Evolutionary conservation across 2,797 vertebrate genomes (phyloP), one percentile per base, ranked within the genome.

Genomic region (Notolepis coatsorum): DNA sequence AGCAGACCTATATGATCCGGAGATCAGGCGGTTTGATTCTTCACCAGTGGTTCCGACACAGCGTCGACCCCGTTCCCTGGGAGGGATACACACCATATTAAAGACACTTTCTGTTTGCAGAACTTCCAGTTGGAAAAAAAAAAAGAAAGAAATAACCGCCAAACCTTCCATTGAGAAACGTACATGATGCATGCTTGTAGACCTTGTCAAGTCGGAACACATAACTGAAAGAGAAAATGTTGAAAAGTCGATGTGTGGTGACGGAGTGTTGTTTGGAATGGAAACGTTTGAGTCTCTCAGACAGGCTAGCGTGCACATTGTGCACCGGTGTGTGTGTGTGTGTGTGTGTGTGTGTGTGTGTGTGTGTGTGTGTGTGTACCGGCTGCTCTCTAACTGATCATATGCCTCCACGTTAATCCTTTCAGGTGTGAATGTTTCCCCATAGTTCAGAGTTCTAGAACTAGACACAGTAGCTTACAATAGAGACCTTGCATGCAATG

Each of bases 1-100:
- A 85, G 64, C 65, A 35, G 9, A 70, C 46, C 41, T 17, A 47
- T 17, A 47, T 70, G 69, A 75, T 85, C 63, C 63, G 56, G 63
- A 78, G 73, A 81, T 82, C 57, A 80, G 61, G 49, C 49, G 58
- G 65, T 21, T 37, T 69, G 76, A 70, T 80, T 81, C 81, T 79
- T 74, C 49, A 82, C 75, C 43, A 82, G 61, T 25, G 60, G 57
- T 12, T 53, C 62, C 61, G 65, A 65, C 61, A 63, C 60, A n/a
- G 53, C 68, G 52, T 63, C 77, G n/a, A 48, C 25, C 38, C 59
- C 27, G 50, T 51, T 45, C 31, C 45, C 25, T 21, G 18, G 20
- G 37, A 31, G 35, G 23, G 28, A 13, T 12, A 17, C n/a, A n/a
- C n/a, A n/a, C n/a, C n/a, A n/a, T n/a, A n/a, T n/a, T n/a, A n/a